Evolutionary conservation across 1,140 invertebrate species (phyloP).

Genomic region (Drosophila repletoides): DNA sequence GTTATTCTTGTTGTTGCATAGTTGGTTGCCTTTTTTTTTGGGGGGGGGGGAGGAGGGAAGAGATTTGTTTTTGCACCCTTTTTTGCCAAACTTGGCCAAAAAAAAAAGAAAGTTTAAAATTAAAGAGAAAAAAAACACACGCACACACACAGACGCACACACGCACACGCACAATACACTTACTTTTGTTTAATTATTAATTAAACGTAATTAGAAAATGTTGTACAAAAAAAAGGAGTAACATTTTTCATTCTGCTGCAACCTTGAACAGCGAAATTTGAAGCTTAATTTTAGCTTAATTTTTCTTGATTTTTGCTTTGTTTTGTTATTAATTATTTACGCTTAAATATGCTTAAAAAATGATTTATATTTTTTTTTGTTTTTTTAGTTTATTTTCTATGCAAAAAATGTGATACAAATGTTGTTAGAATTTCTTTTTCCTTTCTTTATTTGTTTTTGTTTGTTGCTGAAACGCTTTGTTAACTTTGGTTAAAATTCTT

Average conservation of each 20-base stretch:
- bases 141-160: conserved; percentile 8
- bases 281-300: background rate
- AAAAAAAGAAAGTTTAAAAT: too few relatives aligned
- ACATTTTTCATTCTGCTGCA: too few relatives aligned
- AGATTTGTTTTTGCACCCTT: too few relatives aligned
- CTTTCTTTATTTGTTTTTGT: conserved; percentile 26
- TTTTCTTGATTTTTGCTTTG: background rate
- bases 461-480: conserved; percentile 77
- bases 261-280: conserved; percentile 32
- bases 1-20: conserved; percentile 47
- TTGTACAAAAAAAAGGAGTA: too few relatives aligned
- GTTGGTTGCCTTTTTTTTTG: conserved; percentile 11
- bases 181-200: conserved; percentile 11
- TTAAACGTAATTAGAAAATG: too few relatives aligned
- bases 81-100: too few relatives aligned
- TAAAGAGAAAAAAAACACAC: background rate
- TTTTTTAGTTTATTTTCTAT: conserved; percentile 21
- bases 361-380: conserved; percentile 22
- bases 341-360: conserved; percentile 18
- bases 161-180: conserved; percentile 27
- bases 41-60: too few relatives aligned
- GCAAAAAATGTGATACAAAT: conserved; percentile 49
- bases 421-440: conserved; percentile 22
- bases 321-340: background rate
- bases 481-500: conserved; percentile 75